Evolutionary conservation across 2,113 vertebrate genomes (phyloP), one percentile per base, ranked within the genome.

Genomic region (Ginglymostoma cirratum): DNA sequence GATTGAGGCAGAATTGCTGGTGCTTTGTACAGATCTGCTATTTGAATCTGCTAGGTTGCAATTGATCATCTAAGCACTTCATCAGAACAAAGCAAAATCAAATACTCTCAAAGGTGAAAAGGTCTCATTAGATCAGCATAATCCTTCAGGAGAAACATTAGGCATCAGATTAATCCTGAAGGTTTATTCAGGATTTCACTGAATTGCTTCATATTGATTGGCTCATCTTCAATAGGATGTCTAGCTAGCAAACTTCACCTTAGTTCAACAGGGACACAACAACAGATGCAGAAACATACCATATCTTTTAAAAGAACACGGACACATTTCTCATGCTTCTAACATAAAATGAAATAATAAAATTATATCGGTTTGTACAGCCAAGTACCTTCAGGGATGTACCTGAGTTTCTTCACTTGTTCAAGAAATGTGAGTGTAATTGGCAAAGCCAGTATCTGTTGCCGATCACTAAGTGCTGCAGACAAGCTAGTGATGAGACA

Each of bases 31-130:
- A 61, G 52, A 65, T 90, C 14, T 61, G 23, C 52, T 61, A 24
- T 61, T n/a, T 90, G 34, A 14, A 34, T 48, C 52, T 90, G 45
- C 24, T 34, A 24, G 86, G 8, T 89, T 89, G 87, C 21, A 65
- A 61, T 65, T 52, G 87, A 90, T 90, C 87, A 90, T 61, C 52
- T 61, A 90, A 90, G 61, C 52, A 65, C 87, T 89, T 89, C 52
- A 61, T 27, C 24, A 30, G 87, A 34, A 61, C 55, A 90, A 90
- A 61, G 52, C 48, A 61, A 90, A 61, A 90, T 55, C 24, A 90
- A 61, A 34, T 23, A 27, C 27, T 45, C 87, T 34, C 52, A 90
- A 3, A n/a, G 87, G 87, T 12, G 23, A 12, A 90, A 38, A 83
- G 21, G 38, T 17, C 45, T 61, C 87, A 90, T 90, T 90, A 90